These are phyloP conservation scores for Eugnorisma glareosa DNA, from an alignment of 2,888 invertebrate species.

Conservation along the genomic window DNA sequence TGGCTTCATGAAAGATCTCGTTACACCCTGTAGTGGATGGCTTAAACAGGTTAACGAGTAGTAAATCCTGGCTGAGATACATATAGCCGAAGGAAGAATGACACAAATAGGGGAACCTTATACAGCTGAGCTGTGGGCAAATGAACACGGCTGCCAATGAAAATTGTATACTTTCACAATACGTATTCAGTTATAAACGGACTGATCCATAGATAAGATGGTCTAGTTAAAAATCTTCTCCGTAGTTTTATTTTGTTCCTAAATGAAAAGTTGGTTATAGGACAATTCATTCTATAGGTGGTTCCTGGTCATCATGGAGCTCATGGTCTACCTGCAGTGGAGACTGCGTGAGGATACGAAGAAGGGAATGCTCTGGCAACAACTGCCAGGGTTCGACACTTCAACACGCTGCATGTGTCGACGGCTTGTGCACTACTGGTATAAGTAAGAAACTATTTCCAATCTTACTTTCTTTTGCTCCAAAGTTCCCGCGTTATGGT, in stretches of 20 bases:
- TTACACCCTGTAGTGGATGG: too few species aligned
- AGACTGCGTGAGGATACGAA: constrained; percentile 83
- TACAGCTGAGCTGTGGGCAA: neutral
- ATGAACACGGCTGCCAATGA: neutral
- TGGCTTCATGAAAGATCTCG: too few species aligned
- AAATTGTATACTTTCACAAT: neutral
- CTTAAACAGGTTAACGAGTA: neutral
- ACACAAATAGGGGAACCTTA: neutral
- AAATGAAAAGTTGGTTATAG: neutral
- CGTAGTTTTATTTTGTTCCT: neutral
- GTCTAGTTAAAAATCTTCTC: neutral
- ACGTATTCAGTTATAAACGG: neutral
- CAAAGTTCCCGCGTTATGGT: neutral
- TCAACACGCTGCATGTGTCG: constrained; percentile 85
- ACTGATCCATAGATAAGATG: neutral
- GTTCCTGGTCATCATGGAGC: constrained; percentile 84
- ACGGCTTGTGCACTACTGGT: constrained; percentile 81
- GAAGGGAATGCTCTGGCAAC: constrained; percentile 79
- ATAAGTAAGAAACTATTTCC: constrained; percentile 74
- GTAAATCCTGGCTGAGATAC: neutral
- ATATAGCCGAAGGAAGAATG: neutral
- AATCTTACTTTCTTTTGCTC: neutral
- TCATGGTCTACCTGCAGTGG: constrained; percentile 84
- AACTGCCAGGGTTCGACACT: constrained; percentile 81
- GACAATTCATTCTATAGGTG: constrained; percentile 64